Evolutionary conservation across 30 jellyfish, hydroid and myxozoan genomes (phyloP), one percentile per base, ranked within the genome.

Genomic region (Catostylus mosaicus): DNA sequence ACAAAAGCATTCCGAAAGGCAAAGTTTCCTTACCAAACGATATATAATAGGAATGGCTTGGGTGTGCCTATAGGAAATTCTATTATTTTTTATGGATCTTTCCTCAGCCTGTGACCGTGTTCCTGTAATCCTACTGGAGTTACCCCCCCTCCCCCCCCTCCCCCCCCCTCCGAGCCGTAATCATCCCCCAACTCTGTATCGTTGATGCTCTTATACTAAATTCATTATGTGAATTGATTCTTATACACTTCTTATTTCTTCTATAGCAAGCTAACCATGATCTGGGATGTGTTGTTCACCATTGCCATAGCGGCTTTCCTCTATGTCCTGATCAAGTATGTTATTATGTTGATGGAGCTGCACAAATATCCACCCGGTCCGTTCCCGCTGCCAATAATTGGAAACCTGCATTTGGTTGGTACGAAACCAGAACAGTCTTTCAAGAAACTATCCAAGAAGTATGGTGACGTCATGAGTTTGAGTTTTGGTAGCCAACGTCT

Each of bases 341-440:
- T 69, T 20, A 30, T 43, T 47, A 74, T 59, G 62, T 29, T 88
- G 72, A 11, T 67, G 60, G 88, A 73, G 23, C 89, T 69, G 52
- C 54, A 64, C 43, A 69, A 75, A 48, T 73, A 67, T 48, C 97
- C 97, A 50, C 92, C 92, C 0, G 97, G 97, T 20, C 97, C 97
- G 0, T 45, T 78, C 18, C 97, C 97, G 24, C 32, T 83, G 75
- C 96, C 96, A 5, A 10, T 90, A 33, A 22, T 90, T 36, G 97
- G 97, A 7, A 90, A 90, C 79, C 38, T 90, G 47, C 96, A 78
- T 40, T 70, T 68, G 48, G n/a, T 90, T 32, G 86, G 86, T 27
- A 52, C 7, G 59, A 75, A 75, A 23, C 86, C 86, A 4, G 60
- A 75, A 1, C 59, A 75, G 34, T 75, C 86, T 1, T 75, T 75